Evolutionary conservation across 2,113 vertebrate species (phyloP), one percentile per base, ranked within the genome.

Genomic region (Leuciscus idus): DNA sequence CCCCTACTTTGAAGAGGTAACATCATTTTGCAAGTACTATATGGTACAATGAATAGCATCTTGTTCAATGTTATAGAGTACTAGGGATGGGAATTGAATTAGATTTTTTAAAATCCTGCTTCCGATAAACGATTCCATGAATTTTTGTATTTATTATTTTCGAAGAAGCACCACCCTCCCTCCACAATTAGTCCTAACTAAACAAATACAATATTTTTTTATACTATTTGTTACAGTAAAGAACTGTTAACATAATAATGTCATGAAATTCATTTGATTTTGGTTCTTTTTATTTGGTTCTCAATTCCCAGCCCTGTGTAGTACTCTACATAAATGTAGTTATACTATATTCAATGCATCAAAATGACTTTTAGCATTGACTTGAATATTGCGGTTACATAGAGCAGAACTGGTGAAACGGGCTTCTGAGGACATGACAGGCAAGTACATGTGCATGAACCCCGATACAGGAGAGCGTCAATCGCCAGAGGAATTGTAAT

Each of bases 1-100:
- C 94, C 19, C 94, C 96, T 0, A 93, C 92, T 1, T 92, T 99
- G 39, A 96, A 91, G 26, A 94, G 95, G 98, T 97, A 91, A 36
- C 64, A 0, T 12, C 2, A 15, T 1, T 52, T 64, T 48, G 3
- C 12, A 68, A 6, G 30, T 13, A 23, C 19, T 11, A 17, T 7
- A 9, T 64, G 15, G 33, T 68, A 50, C 17, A 68, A 52, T 52
- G 12, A 83, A 66, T 15, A 43, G 48, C 75, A 30, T 30, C 1
- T 46, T 46, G 11, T 46, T 46, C 19, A 74, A 28, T 55, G 48
- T 77, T 28, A 77, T 30, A 55, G 50, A 77, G 75, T 57, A 33
- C 50, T 11, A 55, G 50, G 50, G 50, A 33, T 78, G 75, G 75
- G 50, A 78, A 78, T 36, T 4, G 50, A 30, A 21, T 4, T 10